A percentile compares a stretch with the other conserved stretches of the same genome.
These are phyloP conservation scores for Macrosiphum euphorbiae DNA, from an alignment of 2,888 invertebrate species.

Conservation along the genomic window DNA sequence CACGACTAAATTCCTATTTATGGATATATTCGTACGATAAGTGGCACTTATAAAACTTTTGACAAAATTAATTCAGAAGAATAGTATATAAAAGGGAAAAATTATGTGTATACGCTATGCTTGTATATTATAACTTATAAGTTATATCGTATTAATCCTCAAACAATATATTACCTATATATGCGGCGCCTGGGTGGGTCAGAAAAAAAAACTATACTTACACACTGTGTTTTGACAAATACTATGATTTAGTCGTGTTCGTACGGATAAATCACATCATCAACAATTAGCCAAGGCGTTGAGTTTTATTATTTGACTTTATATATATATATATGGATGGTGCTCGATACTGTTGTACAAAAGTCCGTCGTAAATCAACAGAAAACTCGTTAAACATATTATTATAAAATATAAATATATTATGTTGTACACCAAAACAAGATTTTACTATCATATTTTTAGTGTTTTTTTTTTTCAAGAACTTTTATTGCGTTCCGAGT, in stretches of 20 bases:
- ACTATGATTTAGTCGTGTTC: background rate
- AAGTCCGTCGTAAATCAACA: background rate
- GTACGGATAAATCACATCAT: constrained; percentile 8
- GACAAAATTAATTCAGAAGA: background rate
- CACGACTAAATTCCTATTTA: background rate
- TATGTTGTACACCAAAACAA: background rate
- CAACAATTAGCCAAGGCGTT: background rate
- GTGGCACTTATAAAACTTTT: background rate
- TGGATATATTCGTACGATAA: background rate
- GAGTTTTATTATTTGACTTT: constrained; percentile 14
- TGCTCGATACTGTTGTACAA: background rate
- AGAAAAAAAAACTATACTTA: background rate
- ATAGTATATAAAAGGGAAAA: background rate
- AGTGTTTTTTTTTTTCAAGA: background rate
- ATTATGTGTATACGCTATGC: background rate
- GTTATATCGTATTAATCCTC: background rate
- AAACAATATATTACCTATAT: background rate
- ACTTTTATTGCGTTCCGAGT: background rate
- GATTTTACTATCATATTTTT: constrained; percentile 21
- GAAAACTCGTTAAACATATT: background rate
- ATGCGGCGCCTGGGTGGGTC: too few species aligned
- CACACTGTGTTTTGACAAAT: background rate
- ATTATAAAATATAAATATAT: background rate
- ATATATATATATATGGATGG: background rate
- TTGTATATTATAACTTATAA: too few species aligned